Percentiles rank a stretch among this genome's conserved stretches.
phyloP scores from a whole-genome alignment of 2,888 invertebrate species.

The Stenurella melanura region DNA sequence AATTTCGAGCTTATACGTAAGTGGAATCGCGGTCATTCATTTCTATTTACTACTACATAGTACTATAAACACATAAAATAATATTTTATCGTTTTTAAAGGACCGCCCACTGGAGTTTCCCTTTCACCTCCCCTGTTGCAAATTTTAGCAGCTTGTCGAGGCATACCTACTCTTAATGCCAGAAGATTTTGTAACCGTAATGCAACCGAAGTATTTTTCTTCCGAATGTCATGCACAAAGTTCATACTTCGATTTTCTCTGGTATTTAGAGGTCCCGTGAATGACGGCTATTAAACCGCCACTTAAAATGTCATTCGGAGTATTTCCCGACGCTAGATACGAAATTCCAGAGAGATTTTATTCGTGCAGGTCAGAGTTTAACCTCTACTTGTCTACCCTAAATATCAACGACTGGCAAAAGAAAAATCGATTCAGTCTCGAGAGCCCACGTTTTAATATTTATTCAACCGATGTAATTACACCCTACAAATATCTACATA shows the following conservation, averaged over 20 bases:
- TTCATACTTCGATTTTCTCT: background rate
- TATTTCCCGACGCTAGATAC: background rate
- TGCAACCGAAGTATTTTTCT: background rate
- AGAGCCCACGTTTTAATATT: background rate
- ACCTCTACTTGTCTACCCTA: slow-evolving; percentile 1
- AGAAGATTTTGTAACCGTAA: no score
- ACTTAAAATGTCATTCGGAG: slow-evolving; percentile 1
- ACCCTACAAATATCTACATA: background rate
- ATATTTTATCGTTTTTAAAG: no score
- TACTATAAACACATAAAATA: no score
- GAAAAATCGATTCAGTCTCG: slow-evolving; percentile 18
- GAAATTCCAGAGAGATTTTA: background rate
- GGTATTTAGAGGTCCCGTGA: background rate
- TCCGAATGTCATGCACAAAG: background rate
- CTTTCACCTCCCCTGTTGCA: no score
- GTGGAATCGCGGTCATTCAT: no score
- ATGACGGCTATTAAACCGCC: background rate
- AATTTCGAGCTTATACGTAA: no score
- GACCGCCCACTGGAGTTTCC: no score
- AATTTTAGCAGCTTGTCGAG: no score
- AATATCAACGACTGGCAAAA: background rate
- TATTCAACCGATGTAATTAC: background rate
- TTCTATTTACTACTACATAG: no score
- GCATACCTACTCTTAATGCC: no score
- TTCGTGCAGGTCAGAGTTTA: slow-evolving; percentile 9